Conservation (phyloP, 2,113 vertebrate species). For the Tor tambroides region DNA sequence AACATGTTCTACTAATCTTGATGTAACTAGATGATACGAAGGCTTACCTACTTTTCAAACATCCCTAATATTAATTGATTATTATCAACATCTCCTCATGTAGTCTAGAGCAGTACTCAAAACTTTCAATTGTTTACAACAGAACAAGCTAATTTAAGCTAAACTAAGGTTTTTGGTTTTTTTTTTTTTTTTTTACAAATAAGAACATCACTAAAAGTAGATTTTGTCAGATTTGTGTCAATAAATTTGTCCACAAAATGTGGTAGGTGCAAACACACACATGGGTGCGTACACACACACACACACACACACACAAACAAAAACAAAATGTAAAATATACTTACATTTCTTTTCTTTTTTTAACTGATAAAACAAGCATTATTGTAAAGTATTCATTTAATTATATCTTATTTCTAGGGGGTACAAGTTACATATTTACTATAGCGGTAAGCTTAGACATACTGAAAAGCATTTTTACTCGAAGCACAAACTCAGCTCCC, state of each 20-base stretch:
- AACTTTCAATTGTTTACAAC: too few relatives aligned
- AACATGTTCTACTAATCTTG: too few relatives aligned
- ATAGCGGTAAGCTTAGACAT: not conserved
- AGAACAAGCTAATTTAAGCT: too few relatives aligned
- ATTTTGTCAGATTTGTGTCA: not conserved
- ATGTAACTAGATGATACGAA: too few relatives aligned
- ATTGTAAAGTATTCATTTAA: not conserved
- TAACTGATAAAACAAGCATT: not conserved
- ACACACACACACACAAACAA: not conserved
- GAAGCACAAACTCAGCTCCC: not conserved
- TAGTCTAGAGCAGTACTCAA: too few relatives aligned
- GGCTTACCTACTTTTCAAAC: too few relatives aligned
- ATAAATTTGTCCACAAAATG: not conserved
- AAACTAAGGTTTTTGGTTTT: too few relatives aligned
- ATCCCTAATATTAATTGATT: too few relatives aligned
- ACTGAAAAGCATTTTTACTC: not conserved
- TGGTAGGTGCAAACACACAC: not conserved
- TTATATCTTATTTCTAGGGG: not conserved
- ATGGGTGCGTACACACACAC: not conserved
- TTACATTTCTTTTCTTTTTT: not conserved
- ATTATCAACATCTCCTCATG: too few relatives aligned
- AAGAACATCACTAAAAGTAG: too few relatives aligned
- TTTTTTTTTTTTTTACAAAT: too few relatives aligned
- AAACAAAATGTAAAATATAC: not conserved
- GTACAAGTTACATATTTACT: not conserved